Percentiles rank a stretch among this genome's conserved stretches.
These are phyloP conservation scores for Sphaeridia pumilis DNA, from an alignment of 2,888 invertebrate species.

Conservation along the genomic window DNA sequence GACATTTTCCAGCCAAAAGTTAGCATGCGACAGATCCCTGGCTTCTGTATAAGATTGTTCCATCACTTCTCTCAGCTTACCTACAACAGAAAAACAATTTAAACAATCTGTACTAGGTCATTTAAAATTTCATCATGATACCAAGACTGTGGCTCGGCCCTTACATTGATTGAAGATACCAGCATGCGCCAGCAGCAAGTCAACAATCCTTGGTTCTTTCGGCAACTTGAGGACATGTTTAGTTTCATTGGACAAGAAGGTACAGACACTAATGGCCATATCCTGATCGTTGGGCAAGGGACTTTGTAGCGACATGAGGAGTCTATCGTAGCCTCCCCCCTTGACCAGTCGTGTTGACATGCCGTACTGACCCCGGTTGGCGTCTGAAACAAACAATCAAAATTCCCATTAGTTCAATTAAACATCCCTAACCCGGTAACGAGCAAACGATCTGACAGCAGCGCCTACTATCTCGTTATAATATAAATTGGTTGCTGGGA, in stretches of 20 bases:
- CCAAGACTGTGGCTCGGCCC: slow-evolving; percentile 12
- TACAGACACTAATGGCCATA: slow-evolving; percentile 94
- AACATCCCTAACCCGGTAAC: no score
- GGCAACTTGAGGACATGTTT: slow-evolving; percentile 74
- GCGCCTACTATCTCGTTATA: no score
- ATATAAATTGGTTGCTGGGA: no score
- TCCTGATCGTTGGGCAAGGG: slow-evolving; percentile 98
- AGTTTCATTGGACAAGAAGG: slow-evolving; percentile 85
- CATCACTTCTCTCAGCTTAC: slow-evolving; percentile 29
- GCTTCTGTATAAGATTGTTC: slow-evolving; percentile 29
- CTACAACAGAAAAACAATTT: no score
- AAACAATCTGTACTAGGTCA: no score
- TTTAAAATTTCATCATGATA: neutral
- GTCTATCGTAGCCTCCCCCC: slow-evolving; percentile 59
- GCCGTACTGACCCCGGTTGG: slow-evolving; percentile 44
- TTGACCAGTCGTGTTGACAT: slow-evolving; percentile 51
- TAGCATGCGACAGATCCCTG: slow-evolving; percentile 24
- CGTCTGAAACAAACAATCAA: slow-evolving; percentile 25
- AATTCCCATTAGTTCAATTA: no score
- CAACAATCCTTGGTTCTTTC: slow-evolving; percentile 73
- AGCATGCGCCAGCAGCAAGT: slow-evolving; percentile 81
- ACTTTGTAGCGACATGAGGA: slow-evolving; percentile 82
- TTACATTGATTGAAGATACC: slow-evolving; percentile 81
- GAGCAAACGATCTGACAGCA: no score
- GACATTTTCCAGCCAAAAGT: slow-evolving; percentile 33